Conservation (phyloP, 2,113 vertebrate genomes). For the Calyptomena viridis region DNA sequence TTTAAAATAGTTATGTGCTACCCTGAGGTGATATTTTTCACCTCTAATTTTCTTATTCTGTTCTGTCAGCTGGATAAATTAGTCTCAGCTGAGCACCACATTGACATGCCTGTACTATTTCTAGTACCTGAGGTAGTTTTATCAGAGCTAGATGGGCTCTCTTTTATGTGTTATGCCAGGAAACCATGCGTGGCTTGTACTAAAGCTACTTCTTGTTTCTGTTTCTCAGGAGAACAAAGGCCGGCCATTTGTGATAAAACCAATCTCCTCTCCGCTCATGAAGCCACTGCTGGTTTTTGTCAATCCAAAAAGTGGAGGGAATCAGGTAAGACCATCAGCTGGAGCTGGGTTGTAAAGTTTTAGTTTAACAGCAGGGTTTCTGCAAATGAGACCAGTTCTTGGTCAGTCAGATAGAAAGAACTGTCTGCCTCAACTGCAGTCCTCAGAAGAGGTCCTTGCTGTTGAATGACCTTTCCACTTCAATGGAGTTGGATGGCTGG, state of each 20-base stretch:
- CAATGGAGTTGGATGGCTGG: background rate
- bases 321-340: slow-evolving; percentile 72
- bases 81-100: background rate
- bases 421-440: background rate
- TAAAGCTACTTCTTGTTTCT: background rate
- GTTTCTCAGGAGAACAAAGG: slow-evolving; percentile 78
- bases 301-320: slow-evolving; percentile 84
- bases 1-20: background rate
- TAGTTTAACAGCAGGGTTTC: background rate
- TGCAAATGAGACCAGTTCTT: background rate
- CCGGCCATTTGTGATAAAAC: slow-evolving; percentile 82
- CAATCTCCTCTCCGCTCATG: slow-evolving; percentile 83
- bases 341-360: background rate
- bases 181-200: background rate
- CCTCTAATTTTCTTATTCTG: background rate
- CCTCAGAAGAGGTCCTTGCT: background rate
- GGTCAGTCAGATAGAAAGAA: background rate
- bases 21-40: rapidly evolving
- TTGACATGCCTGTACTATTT: background rate
- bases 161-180: background rate
- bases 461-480: background rate
- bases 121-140: background rate
- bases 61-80: background rate
- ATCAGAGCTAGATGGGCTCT: background rate
- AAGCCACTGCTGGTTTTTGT: slow-evolving; percentile 83